Evolutionary conservation across 2,113 vertebrate species (phyloP), one percentile per base, ranked within the genome.

Genomic region (Clupea harengus): DNA sequence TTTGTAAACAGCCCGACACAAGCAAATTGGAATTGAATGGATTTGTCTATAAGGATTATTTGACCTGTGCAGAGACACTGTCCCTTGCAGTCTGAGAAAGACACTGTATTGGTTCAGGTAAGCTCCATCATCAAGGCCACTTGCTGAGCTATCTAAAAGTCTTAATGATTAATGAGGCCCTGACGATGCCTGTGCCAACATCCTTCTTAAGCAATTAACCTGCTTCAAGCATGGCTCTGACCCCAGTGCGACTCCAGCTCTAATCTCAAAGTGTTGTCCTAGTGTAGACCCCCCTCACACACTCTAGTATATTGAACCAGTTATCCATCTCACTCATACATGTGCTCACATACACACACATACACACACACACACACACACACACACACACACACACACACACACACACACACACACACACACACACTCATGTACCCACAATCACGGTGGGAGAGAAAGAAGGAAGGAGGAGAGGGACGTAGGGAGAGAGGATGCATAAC

Each of bases 71-170:
- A 78, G 15, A 78, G 72, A 78, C 32, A 78, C 13, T 44, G 10
- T 4, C 39, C 72, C 72, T 44, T 39, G 32, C 10, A 39, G 72
- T 78, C 25, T 78, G 72, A 78, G 72, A 78, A 6, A 78, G 72
- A 78, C 10, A 32, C 13, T 78, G 72, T 78, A 44, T 78, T 78
- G 72, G 72, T 39, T 78, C 25, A 78, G 28, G 39, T 78, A 5
- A 15, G 72, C 72, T 39, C 60, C 25, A 78, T 78, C 72, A 78
- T 17, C 28, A 39, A 67, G 25, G 72, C 28, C 72, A 28, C 72
- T 17, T 78, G 72, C 72, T 78, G 72, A 78, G 72, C 72, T 78
- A 78, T 78, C 72, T 44, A 78, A 78, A 78, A 78, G 72, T 78
- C 13, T 32, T 39, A 39, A 78, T 78, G 72, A 78, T 78, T 78